phyloP scores from a whole-genome alignment of 2,888 invertebrate genomes.

The Lepidochrysops patricia region DNA sequence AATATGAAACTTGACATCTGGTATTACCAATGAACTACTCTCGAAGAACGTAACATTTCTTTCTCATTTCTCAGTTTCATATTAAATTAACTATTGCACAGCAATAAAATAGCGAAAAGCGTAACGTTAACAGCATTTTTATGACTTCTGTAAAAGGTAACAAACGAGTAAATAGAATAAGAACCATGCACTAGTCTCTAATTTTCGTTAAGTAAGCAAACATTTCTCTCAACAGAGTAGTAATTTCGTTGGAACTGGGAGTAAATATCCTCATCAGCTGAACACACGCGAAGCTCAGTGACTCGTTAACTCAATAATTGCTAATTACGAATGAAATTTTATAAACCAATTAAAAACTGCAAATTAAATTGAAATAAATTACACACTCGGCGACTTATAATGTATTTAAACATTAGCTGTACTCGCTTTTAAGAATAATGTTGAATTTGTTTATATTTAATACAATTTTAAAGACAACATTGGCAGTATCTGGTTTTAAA shows the following conservation, averaged over 20 bases:
- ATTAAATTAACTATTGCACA: not conserved
- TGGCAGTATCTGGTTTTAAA: too few species aligned
- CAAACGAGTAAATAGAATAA: slow-evolving; percentile 10
- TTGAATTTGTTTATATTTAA: too few species aligned
- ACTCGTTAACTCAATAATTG: slow-evolving; percentile 19
- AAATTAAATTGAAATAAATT: not conserved
- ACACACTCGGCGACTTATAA: too few species aligned
- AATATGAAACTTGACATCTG: not conserved
- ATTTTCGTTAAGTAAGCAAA: slow-evolving; percentile 12
- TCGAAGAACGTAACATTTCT: not conserved
- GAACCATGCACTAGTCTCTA: slow-evolving; percentile 5
- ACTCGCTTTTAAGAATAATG: too few species aligned
- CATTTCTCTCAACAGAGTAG: slow-evolving; percentile 6
- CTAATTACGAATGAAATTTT: slow-evolving; percentile 19
- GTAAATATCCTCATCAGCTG: slow-evolving; percentile 13
- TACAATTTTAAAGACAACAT: too few species aligned
- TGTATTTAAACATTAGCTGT: too few species aligned
- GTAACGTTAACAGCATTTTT: not conserved
- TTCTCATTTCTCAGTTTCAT: too few species aligned
- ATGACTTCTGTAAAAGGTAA: not conserved
- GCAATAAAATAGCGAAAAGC: not conserved
- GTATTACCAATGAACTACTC: not conserved
- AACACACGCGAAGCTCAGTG: slow-evolving; percentile 15
- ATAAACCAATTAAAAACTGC: slow-evolving; percentile 17
- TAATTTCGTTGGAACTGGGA: slow-evolving; percentile 2